These are phyloP conservation scores for Anastatus disparis DNA, from an alignment of 1,140 invertebrate species.

Conservation along the genomic window DNA sequence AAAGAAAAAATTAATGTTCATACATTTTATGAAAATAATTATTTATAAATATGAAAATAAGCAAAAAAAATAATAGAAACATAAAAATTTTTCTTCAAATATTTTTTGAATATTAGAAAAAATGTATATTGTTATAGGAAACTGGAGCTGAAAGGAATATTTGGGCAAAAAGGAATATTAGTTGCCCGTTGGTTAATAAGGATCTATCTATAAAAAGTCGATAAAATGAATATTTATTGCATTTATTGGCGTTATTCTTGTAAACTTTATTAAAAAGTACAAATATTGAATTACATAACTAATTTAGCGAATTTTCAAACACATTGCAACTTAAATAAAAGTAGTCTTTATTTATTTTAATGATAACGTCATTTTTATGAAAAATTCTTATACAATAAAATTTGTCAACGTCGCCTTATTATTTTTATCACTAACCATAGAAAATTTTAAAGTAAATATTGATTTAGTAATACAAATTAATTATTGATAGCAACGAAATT, in stretches of 20 bases:
- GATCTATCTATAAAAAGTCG: slow-evolving; percentile 23
- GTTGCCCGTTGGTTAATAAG: slow-evolving; percentile 12
- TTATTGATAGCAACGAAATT: too few species aligned
- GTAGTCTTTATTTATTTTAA: not conserved
- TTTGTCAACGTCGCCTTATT: not conserved
- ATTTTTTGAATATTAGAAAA: too few species aligned
- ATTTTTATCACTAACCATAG: too few species aligned
- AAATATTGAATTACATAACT: slow-evolving; percentile 25
- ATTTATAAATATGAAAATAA: too few species aligned
- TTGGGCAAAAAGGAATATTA: not conserved
- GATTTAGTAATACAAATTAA: too few species aligned
- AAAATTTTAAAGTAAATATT: too few species aligned
- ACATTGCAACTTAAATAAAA: slow-evolving; percentile 23
- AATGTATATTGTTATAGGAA: not conserved
- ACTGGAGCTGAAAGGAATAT: not conserved
- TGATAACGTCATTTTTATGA: slow-evolving; percentile 21
- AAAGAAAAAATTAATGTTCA: too few species aligned
- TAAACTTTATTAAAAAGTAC: slow-evolving; percentile 36
- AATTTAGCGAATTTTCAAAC: slow-evolving; percentile 3
- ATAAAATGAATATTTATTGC: slow-evolving; percentile 26
- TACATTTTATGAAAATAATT: too few species aligned
- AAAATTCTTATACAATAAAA: slow-evolving; percentile 2
- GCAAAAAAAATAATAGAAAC: too few species aligned
- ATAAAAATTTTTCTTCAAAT: too few species aligned
- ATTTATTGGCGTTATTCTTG: not conserved